Base-by-base conservation (phyloP, 2,113 vertebrate genomes). In the Xenotilapia leptura region DNA sequence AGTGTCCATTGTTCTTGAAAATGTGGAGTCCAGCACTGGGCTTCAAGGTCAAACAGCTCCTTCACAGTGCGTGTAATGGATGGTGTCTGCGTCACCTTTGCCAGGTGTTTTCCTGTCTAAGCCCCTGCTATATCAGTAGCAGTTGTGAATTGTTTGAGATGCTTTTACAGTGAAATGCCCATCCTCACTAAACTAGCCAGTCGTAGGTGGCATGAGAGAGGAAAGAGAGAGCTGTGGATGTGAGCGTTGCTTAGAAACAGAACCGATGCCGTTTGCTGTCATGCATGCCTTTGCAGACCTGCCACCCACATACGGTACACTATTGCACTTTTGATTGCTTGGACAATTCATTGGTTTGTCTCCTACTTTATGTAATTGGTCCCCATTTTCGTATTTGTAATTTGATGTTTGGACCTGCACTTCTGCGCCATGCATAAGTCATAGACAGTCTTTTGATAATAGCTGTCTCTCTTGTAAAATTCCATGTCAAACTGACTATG, bases 231-330 rank as follows among this genome's bases (percentile, higher is more conserved):
- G 83, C 87, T 36, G 80, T 80, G 90, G 81, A 94, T 89, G 91
- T 88, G 93, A 87, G 92, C 77, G 95, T 95, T 94, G 94, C 94
- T 93, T 94, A 79, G 95, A 92, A 94, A 95, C 95, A 81, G 81
- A 70, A 90, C 90, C 62, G 80, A 88, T 85, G 85, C 86, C 79
- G 7, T 90, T 92, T 54, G 65, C 86, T 82, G 82, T 89, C 83
- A 81, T 73, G 80, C 54, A 83, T 90, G 81, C 83, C 83, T 90
- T 88, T 88, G 87, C 80, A 93, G 80, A 68, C 73, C 84, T 93
- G 86, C 87, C 90, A 82, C 92, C 88, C 90, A 60, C 73, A 33
- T 51, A 77, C 73, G 33, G 26, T 88, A 70, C 88, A 86, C n/a
- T 86, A 86, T 85, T n/a, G 9, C 83, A 56, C 40, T 85, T 75